A percentile compares a stretch with the other conserved stretches of the same genome.
Evolutionary conservation across 2,888 invertebrate species (phyloP).

Genomic region (Agriopis marginaria): DNA sequence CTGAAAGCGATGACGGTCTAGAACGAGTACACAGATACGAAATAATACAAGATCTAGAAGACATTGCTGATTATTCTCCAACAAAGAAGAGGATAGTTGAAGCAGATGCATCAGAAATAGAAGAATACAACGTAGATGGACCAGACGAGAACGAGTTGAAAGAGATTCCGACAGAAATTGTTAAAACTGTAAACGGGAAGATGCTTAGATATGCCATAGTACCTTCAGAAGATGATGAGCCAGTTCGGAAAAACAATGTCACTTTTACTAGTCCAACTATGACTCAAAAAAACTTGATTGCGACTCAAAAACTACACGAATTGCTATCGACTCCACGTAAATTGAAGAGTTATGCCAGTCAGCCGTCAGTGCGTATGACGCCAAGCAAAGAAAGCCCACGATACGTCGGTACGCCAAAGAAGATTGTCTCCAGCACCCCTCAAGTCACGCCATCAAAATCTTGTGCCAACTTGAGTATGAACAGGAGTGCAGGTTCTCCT

Average conservation of each 20-base stretch:
- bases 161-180: slow-evolving; percentile 86
- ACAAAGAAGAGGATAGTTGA: slow-evolving; percentile 81
- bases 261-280: slow-evolving; percentile 79
- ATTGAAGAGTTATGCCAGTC: slow-evolving; percentile 79
- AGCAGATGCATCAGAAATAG: slow-evolving; percentile 76
- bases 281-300: slow-evolving; percentile 88
- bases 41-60: slow-evolving; percentile 82
- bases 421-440: slow-evolving; percentile 75
- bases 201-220: slow-evolving; percentile 86
- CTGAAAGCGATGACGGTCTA: slow-evolving; percentile 69
- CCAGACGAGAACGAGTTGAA: slow-evolving; percentile 83
- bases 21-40: slow-evolving; percentile 83
- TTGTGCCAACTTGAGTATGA: slow-evolving; percentile 75
- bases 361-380: slow-evolving; percentile 81
- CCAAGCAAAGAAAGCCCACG: slow-evolving; percentile 69
- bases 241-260: slow-evolving; percentile 47
- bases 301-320: slow-evolving; percentile 92
- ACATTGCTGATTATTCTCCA: slow-evolving; percentile 75
- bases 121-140: slow-evolving; percentile 85
- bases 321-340: slow-evolving; percentile 91
- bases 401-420: slow-evolving; percentile 63
- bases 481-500: slow-evolving; percentile 64
- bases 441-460: slow-evolving; percentile 80
- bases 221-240: slow-evolving; percentile 85
- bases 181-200: slow-evolving; percentile 89